Evolutionary conservation across 2,113 vertebrate species (phyloP).

Genomic region (Siniperca chuatsi): DNA sequence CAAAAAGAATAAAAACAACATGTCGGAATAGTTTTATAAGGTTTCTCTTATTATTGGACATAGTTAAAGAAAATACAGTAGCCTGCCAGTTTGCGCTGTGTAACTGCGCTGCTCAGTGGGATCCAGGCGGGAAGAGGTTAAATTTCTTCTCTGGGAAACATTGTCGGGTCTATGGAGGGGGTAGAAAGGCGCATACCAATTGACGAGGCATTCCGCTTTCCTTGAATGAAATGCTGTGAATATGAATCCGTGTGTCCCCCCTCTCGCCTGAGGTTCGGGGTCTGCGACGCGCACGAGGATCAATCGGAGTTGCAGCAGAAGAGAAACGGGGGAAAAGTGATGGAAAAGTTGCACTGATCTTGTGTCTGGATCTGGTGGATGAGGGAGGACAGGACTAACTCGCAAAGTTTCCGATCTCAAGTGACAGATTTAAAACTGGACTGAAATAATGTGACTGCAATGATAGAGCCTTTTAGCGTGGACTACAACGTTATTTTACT

Average conservation of each 20-base stretch:
- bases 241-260: conserved; percentile 69
- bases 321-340: conserved; percentile 61
- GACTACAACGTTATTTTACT: conserved; percentile 40
- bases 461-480: conserved; percentile 32
- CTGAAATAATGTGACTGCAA: conserved; percentile 78
- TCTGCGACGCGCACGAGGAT: conserved; percentile 55
- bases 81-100: conserved; percentile 13
- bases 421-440: conserved; percentile 64
- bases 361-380: conserved; percentile 55
- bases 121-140: conserved; percentile 82
- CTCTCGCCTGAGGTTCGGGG: conserved; percentile 71
- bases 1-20: conserved; percentile 29
- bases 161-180: conserved; percentile 65
- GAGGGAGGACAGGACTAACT: conserved; percentile 59
- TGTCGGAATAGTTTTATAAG: conserved; percentile 19
- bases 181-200: conserved; percentile 74
- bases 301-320: conserved; percentile 27
- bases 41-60: conserved; percentile 35
- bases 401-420: conserved; percentile 76
- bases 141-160: conserved; percentile 77
- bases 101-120: conserved; percentile 28
- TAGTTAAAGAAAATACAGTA: conserved; percentile 17
- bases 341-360: conserved; percentile 79
- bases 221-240: conserved; percentile 82
- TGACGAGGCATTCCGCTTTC: conserved; percentile 71